A percentile compares a stretch with the other conserved stretches of the same genome.
These are phyloP conservation scores for Phoenicopterus ruber DNA, from an alignment of 2,113 vertebrate species.

Conservation along the genomic window DNA sequence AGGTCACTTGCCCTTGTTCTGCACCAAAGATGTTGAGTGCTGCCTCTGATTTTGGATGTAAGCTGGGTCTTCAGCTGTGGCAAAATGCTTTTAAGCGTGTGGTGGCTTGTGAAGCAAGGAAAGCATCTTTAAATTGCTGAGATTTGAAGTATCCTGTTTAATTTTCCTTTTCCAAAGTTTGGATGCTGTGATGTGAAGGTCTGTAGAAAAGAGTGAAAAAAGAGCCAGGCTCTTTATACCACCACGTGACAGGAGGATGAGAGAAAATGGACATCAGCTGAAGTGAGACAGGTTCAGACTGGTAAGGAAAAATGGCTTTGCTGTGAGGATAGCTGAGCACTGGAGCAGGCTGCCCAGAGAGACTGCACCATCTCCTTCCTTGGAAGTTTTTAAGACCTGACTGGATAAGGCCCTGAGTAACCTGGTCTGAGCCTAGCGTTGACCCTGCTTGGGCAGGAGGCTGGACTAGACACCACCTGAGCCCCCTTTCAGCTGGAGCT, in stretches of 20 bases:
- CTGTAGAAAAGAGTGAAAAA: not conserved
- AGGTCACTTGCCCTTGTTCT: not conserved
- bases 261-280: not conserved
- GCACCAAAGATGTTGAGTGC: not conserved
- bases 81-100: not conserved
- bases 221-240: not conserved
- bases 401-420: not conserved
- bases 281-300: not conserved
- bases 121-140: not conserved
- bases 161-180: not conserved
- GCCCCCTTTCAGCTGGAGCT: not conserved
- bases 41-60: not conserved
- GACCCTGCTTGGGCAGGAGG: not conserved
- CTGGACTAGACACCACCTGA: not conserved
- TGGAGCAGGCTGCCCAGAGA: not conserved
- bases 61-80: not conserved
- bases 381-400: not conserved
- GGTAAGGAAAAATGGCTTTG: rapidly evolving
- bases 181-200: not conserved
- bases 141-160: not conserved
- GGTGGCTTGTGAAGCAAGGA: not conserved
- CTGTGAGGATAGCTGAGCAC: not conserved
- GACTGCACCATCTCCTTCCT: not conserved
- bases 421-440: not conserved
- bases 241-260: not conserved